A percentile compares a stretch with the other conserved stretches of the same genome.
phyloP scores from a whole-genome alignment of 23 tunicate species.

The Halocynthia aurantium region DNA sequence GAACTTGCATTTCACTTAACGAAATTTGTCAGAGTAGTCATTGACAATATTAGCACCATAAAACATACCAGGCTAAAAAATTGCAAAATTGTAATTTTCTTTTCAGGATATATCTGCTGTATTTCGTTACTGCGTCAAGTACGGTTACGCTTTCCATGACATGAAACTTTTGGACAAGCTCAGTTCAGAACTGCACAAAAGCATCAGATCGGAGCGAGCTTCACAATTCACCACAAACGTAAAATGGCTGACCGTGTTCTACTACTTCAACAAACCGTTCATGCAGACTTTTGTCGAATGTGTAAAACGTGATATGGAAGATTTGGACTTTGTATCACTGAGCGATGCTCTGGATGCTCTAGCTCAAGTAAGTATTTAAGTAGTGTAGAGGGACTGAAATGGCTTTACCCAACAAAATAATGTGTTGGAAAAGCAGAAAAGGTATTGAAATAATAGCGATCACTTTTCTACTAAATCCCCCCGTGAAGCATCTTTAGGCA shows the following conservation, averaged over 20 bases:
- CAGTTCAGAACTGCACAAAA: conserved; percentile 33
- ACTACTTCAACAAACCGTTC: conserved; percentile 53
- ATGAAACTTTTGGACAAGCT: conserved; percentile 40
- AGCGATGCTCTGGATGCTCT: conserved; percentile 86
- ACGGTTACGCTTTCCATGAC: conserved; percentile 71
- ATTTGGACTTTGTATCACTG: conserved; percentile 82
- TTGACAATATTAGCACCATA: too few species aligned
- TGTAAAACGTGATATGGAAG: conserved; percentile 52
- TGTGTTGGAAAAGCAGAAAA: too few species aligned
- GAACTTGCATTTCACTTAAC: too few species aligned
- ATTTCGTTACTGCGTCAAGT: conserved; percentile 79
- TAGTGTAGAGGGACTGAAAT: too few species aligned
- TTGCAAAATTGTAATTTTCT: neutral
- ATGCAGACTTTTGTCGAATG: conserved; percentile 47
- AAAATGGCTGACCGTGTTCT: conserved; percentile 93
- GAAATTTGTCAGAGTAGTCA: too few species aligned
- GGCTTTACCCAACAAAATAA: too few species aligned
- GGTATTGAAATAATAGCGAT: too few species aligned
- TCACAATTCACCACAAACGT: conserved; percentile 78
- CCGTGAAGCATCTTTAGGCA: too few species aligned
- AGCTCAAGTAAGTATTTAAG: conserved; percentile 44
- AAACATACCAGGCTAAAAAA: too few species aligned
- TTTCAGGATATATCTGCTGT: conserved; percentile 81
- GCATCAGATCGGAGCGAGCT: conserved; percentile 36
- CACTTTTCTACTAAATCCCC: too few species aligned